Evolutionary conservation across 1,140 invertebrate species (phyloP).

Genomic region (Zaprionus lachaisei): DNA sequence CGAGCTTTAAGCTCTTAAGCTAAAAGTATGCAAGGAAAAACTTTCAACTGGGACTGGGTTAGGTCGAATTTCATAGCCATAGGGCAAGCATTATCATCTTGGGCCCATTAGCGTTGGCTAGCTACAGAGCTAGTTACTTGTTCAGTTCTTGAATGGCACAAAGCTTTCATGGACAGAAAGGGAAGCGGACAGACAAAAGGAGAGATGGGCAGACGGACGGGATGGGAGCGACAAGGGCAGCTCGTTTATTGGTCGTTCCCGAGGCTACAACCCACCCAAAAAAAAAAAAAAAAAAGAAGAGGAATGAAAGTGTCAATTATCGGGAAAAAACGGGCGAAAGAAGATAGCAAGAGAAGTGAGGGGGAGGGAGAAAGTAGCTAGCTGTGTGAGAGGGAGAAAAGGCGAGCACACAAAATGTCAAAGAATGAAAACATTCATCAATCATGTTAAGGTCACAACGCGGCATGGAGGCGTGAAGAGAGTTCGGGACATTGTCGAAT

Average conservation of each 20-base stretch:
- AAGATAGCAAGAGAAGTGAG: not conserved
- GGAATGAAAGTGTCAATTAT: constrained; percentile 9
- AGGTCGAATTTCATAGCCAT: constrained; percentile 4
- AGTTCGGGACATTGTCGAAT: constrained; percentile 53
- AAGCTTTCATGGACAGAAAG: constrained; percentile 24
- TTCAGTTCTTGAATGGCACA: constrained; percentile 21
- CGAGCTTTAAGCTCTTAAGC: constrained; percentile 45
- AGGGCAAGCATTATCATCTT: constrained; percentile 28
- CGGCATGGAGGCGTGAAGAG: constrained; percentile 53
- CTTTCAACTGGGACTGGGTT: constrained; percentile 9
- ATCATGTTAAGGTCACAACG: constrained; percentile 75
- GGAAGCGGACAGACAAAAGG: not conserved
- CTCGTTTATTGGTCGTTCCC: constrained; percentile 29
- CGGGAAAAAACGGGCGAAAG: constrained; percentile 13
- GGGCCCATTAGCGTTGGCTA: constrained; percentile 37
- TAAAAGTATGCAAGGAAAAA: constrained; percentile 28
- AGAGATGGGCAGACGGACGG: not conserved
- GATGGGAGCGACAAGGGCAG: not conserved
- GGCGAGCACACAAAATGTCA: constrained; percentile 73
- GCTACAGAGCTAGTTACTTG: constrained; percentile 16
- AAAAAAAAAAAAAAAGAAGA: not conserved
- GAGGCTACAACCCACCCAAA: constrained; percentile 24
- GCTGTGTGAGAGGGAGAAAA: constrained; percentile 31
- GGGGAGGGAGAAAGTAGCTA: not conserved
- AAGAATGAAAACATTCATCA: constrained; percentile 81